Evolutionary conservation across 2,797 vertebrate species (phyloP), one percentile per base, ranked within the genome.

Genomic region (Nannoperca obscura): DNA sequence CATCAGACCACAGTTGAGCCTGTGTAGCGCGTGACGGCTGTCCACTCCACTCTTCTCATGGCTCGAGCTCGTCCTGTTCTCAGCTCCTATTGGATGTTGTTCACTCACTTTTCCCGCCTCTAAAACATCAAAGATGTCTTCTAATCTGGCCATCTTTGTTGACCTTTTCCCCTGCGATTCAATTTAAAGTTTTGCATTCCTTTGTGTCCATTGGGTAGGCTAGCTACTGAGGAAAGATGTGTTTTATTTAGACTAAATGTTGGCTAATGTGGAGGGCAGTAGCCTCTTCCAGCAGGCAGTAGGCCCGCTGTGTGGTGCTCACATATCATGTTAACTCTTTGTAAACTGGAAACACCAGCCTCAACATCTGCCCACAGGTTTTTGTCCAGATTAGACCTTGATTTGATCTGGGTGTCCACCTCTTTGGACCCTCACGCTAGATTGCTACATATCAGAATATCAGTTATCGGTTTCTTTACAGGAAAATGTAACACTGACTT

Each of bases 1-100:
- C 8, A 57, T 91, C 74, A 74, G 22, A 44, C 73, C 20, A 6
- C 92, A 88, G 93, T 81, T 8, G 71, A 68, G 89, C 94, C 67
- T 67, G 53, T 34, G 30, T 34, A 22, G 49, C 22, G 42, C 30
- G 27, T 47, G 44, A 52, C 50, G 34, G 13, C 15, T 66, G 50
- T 30, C 30, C 3, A 24, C 9, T 27, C 19, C 20, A 2, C n/a
- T 12, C 15, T 4, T n/a, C 34, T 38, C 34, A 12, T 13, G 30
- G 30, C 34, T 66, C 55, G 54, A 36, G 36, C 17, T 34, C 34
- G 3, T 17, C 30, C 3, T 30, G 15, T 4, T 42, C 24, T 50
- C 55, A 5, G 32, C 72, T 27, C 34, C 42, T 22, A 44, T 42
- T 52, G 59, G 36, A 50, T 42, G 36, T 8, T 22, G 0, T 62